Conservation (phyloP, 2,888 invertebrate genomes). For the Hirtodrosophila duncani region DNA sequence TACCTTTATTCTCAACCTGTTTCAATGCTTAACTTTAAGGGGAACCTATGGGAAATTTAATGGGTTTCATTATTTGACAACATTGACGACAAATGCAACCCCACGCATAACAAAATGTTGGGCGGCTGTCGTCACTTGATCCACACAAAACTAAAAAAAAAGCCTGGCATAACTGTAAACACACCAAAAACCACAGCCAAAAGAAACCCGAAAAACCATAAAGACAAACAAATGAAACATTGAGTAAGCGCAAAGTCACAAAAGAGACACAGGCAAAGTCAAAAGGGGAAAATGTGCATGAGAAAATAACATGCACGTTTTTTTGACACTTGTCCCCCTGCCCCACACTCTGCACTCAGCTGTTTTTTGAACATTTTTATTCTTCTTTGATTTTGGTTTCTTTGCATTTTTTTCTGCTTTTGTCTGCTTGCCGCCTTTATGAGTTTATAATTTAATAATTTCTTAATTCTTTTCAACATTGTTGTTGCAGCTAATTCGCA, state of each 20-base stretch:
- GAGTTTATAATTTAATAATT: conserved; percentile 16
- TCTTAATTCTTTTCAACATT: too few relatives aligned
- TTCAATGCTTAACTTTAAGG: too few relatives aligned
- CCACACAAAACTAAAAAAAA: conserved; percentile 29
- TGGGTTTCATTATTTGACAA: too few relatives aligned
- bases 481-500: too few relatives aligned
- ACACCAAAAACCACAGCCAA: conserved; percentile 16
- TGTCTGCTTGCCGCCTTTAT: conserved; percentile 1
- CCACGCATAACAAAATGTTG: conserved; percentile 9
- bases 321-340: conserved; percentile 1
- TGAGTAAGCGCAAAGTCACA: conserved; percentile 31
- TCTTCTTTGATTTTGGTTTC: conserved; percentile 6
- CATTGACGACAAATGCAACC: background rate
- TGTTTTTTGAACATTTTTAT: conserved; percentile 23
- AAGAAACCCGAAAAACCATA: conserved; percentile 10
- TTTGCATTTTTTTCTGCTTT: conserved; percentile 11
- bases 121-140: conserved; percentile 34
- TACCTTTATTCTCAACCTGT: too few relatives aligned
- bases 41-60: too few relatives aligned
- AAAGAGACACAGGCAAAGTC: conserved; percentile 25
- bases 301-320: conserved; percentile 17
- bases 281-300: conserved; percentile 45
- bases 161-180: conserved; percentile 14
- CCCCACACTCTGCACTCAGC: conserved; percentile 1
- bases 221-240: conserved; percentile 27